phyloP scores from a whole-genome alignment of 2,113 vertebrate species.

The Mustela lutreola region DNA sequence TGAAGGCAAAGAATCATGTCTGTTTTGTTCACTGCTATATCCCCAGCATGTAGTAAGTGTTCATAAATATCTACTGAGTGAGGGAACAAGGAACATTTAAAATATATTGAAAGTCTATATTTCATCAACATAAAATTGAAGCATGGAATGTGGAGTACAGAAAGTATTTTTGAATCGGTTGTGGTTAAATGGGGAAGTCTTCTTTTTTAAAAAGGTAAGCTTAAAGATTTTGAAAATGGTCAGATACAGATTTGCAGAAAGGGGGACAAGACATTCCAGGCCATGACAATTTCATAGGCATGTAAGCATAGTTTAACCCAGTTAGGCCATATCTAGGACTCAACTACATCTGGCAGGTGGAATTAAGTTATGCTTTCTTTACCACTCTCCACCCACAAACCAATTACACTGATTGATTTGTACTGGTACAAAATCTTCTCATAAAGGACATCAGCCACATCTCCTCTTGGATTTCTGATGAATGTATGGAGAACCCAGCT shows the following conservation, averaged over 20 bases:
- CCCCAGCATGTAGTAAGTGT: neutral
- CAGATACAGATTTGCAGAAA: neutral
- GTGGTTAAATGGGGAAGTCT: neutral
- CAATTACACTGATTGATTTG: neutral
- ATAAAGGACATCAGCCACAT: neutral
- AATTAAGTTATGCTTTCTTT: neutral
- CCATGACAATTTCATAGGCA: neutral
- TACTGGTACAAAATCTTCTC: neutral
- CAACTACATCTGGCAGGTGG: neutral
- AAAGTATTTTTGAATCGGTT: neutral
- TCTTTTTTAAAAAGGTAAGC: neutral
- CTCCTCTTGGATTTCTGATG: neutral
- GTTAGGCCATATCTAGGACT: neutral
- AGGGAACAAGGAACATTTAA: neutral
- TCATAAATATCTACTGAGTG: neutral
- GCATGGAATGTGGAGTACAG: neutral
- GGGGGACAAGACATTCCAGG: neutral
- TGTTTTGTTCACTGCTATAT: neutral
- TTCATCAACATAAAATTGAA: constrained; percentile 21
- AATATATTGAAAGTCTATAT: neutral
- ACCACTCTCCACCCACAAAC: neutral
- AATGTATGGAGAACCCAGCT: neutral
- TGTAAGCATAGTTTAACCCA: neutral
- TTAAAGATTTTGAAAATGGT: neutral
- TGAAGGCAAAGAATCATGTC: neutral